phyloP scores from a whole-genome alignment of 2,113 vertebrate species.

The Agapornis roseicollis region DNA sequence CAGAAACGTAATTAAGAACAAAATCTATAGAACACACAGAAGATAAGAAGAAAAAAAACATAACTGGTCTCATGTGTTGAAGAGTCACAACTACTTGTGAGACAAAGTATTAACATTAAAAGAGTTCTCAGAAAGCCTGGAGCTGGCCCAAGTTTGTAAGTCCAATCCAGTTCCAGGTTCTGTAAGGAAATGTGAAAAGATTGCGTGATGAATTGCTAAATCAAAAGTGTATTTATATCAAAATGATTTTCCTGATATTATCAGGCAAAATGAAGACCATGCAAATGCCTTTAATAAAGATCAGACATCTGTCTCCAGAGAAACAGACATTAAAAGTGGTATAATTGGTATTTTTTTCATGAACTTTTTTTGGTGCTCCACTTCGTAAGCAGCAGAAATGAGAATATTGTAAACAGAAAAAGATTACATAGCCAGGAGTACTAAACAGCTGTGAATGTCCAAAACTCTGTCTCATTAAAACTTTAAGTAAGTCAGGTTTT shows the following conservation, averaged over 20 bases:
- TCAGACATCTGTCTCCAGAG: not conserved
- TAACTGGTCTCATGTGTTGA: not conserved
- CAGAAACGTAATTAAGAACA: not conserved
- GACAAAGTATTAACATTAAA: not conserved
- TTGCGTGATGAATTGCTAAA: not conserved
- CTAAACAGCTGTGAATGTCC: not conserved
- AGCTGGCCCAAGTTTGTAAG: not conserved
- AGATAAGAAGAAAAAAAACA: not conserved
- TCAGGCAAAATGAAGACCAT: not conserved
- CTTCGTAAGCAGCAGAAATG: not conserved
- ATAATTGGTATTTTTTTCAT: not conserved
- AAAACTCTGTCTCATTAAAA: not conserved
- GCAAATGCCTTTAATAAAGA: not conserved
- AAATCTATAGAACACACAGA: not conserved
- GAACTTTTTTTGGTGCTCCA: not conserved
- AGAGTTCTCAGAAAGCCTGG: not conserved
- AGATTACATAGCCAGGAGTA: not conserved
- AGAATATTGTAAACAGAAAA: not conserved
- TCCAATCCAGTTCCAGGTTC: not conserved
- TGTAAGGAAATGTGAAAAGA: not conserved
- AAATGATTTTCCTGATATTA: conserved; percentile 4
- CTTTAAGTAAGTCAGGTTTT: not conserved
- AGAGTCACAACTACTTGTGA: not conserved
- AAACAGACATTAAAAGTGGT: not conserved
- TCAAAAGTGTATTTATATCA: conserved; percentile 31